Evolutionary conservation across 2,113 vertebrate genomes (phyloP).

Genomic region (Telmatochromis brachygnathus): DNA sequence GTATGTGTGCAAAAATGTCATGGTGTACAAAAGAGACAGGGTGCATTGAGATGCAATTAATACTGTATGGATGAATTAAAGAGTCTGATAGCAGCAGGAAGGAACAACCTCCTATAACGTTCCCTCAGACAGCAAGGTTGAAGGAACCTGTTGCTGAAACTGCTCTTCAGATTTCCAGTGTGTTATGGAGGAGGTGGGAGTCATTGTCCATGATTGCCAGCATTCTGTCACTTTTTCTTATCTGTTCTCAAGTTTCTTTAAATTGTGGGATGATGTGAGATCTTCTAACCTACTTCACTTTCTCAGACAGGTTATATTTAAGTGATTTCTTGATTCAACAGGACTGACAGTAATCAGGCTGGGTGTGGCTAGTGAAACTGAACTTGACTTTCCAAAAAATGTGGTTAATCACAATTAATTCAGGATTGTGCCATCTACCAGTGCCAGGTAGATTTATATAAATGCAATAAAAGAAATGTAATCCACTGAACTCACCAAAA

Average conservation of each 20-base stretch:
- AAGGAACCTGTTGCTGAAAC: neutral
- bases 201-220: neutral
- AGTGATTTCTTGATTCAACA: neutral
- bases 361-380: neutral
- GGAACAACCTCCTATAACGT: fast-evolving
- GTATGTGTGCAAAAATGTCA: neutral
- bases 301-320: neutral
- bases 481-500: neutral
- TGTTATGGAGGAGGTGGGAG: neutral
- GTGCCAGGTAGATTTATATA: neutral
- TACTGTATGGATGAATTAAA: neutral
- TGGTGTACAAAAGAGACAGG: fast-evolving
- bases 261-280: neutral
- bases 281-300: neutral
- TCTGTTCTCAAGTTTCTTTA: neutral
- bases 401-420: neutral
- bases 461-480: neutral
- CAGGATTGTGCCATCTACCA: neutral
- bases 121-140: neutral
- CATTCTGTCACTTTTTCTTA: neutral
- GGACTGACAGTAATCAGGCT: neutral
- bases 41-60: neutral
- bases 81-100: neutral
- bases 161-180: neutral
- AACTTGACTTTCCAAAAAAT: neutral